Base-by-base conservation (phyloP, 2,888 invertebrate species). In the Melipona bicolor region DNA sequence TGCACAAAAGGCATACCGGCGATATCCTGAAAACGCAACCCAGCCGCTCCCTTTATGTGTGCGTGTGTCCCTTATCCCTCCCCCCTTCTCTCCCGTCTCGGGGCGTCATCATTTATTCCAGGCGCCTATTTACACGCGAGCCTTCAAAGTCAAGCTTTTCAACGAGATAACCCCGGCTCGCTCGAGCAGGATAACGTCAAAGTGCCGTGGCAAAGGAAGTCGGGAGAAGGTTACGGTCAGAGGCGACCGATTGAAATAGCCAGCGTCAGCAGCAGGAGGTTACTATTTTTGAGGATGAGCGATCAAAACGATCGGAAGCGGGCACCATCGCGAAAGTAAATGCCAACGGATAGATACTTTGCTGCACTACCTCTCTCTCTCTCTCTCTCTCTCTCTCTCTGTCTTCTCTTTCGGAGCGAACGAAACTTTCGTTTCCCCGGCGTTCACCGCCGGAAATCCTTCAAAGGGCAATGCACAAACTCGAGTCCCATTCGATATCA, bases 21-120 rank as follows among this genome's bases (percentile, higher is more conserved):
- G 85, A 88, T 90, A 90, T 89, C 88, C 87, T 86, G 54, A 64
- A 73, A 87, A 84, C 69, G 81, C 76, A 54, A 21, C 50, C 32
- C n/a, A 24, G 59, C 52, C 65, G 19, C 36, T 70, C 52, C 43
- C 70, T 61, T 56, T 49, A 19, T 56, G 65, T 19, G 64, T 75
- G 62, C 77, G 9, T 43, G 9, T 43, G 9, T 43, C 15, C 13
- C 13, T 6, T 32, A 4, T 24, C 9, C 32, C 2, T 11, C 21
- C 5, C 5, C 32, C 4, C 32, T 32, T 32, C 13, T 3, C 64
- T 65, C 36, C 4, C 13, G 21, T 19, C 32, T 19, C 15, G 15
- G 79, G 67, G 82, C 89, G 87, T 90, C 91, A 92, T 93, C 91
- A 91, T 92, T 93, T 92, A 93, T 93, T 92, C 91, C 89, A 88